A percentile compares a stretch with the other conserved stretches of the same genome.
Evolutionary conservation across 1,140 invertebrate genomes (phyloP).

Genomic region (Euura lappo): DNA sequence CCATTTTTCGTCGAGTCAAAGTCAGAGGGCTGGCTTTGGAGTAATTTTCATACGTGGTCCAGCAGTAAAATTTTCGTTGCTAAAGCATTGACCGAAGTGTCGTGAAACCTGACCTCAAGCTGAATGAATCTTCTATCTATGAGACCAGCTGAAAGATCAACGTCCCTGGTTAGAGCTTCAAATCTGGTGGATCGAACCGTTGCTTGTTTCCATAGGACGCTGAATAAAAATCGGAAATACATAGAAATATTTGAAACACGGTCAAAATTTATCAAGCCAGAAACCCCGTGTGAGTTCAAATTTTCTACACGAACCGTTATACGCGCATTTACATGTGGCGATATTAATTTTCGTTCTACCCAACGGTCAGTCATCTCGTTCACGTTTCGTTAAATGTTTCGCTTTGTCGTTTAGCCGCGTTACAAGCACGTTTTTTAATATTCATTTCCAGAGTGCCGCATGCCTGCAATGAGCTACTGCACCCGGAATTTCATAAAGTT

Average conservation of each 20-base stretch:
- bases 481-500: not conserved
- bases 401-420: slow-evolving; percentile 5
- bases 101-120: not conserved
- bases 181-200: not conserved
- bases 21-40: slow-evolving; percentile 39
- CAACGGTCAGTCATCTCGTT: slow-evolving; percentile 8
- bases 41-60: slow-evolving; percentile 38
- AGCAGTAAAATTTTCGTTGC: not conserved
- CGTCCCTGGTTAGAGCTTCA: not conserved
- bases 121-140: not conserved
- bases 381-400: slow-evolving; percentile 15
- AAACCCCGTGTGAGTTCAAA: slow-evolving; percentile 11
- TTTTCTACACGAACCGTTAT: slow-evolving; percentile 1
- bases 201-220: not conserved
- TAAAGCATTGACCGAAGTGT: not conserved
- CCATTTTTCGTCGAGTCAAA: slow-evolving; percentile 43
- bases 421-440: slow-evolving; percentile 13
- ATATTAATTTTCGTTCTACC: slow-evolving; percentile 17
- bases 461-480: not conserved
- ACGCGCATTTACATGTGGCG: slow-evolving; percentile 8
- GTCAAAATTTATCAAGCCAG: slow-evolving; percentile 1
- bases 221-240: not conserved
- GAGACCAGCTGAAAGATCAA: not conserved
- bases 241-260: not conserved
- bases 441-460: slow-evolving; percentile 1